Base-by-base conservation (phyloP, 2,888 invertebrate genomes). In the Lasioglossum lativentre region DNA sequence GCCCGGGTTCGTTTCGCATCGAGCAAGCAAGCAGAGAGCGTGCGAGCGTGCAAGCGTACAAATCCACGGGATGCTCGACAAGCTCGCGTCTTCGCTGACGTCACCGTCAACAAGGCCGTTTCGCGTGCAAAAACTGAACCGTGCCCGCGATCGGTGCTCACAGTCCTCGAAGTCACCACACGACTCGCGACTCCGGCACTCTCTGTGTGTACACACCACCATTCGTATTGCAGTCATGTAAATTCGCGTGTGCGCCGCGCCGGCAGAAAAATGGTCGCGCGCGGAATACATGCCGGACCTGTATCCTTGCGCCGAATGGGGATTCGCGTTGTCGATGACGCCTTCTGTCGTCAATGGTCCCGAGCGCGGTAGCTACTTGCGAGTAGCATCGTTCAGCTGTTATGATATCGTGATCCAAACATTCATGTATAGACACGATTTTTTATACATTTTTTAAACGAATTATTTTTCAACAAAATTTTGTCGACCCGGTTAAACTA, bases 61-160 rank as follows among this genome's bases (percentile, higher is more conserved):
- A 83, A 86, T 90, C 82, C 80, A 78, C 78, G 81, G 86, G 84
- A 82, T 82, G 78, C 85, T 86, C 80, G 87, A 38, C 78, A 76
- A 80, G 82, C 80, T 76, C 70, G 86, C 75, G 80, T 83, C 85
- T 86, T 80, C 81, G 82, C 72, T 85, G 85, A 86, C 84, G 89
- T 89, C 90, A 83, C 38, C 72, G 76, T 45, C 85, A 47, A 78
- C 87, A 83, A 88, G 88, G 87, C 47, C 83, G 80, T 79, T 77
- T 74, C 19, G 80, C 80, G 81, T 38, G 83, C 89, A 84, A 90
- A 87, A 90, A 90, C 59, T 71, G 76, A 84, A 82, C 74, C 85
- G 80, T 56, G n/a, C 72, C 63, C 80, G 75, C 63, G 63, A 82
- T 84, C 82, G 59, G 68, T n/a, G 52, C 52, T 52, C 47, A 27